Evolutionary conservation across 2,113 vertebrate species (phyloP).

Genomic region (Felis chaus): DNA sequence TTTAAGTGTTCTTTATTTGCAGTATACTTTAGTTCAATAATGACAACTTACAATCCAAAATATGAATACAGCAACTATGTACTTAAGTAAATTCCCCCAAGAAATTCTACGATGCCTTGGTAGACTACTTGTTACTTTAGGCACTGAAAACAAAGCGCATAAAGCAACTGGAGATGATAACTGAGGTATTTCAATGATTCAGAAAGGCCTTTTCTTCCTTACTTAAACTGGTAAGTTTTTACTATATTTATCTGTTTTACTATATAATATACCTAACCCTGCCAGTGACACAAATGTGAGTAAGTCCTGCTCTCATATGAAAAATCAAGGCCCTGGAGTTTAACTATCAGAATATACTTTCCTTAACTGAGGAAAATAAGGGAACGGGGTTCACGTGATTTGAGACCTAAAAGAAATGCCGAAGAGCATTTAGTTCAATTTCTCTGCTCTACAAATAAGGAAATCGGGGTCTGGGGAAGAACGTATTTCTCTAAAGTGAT

Average conservation of each 20-base stretch:
- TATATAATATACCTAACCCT: background rate
- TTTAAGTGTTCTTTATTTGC: background rate
- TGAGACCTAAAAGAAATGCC: background rate
- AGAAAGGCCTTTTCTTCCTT: background rate
- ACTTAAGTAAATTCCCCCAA: background rate
- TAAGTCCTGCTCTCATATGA: background rate
- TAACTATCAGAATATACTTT: background rate
- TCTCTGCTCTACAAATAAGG: background rate
- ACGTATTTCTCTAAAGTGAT: background rate
- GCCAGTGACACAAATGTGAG: background rate
- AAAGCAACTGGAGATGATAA: background rate
- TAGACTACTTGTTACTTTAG: background rate
- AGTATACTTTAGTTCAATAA: conserved; percentile 4
- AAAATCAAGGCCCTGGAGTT: background rate
- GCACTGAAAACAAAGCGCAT: background rate
- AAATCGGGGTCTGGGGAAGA: background rate
- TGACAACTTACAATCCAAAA: background rate
- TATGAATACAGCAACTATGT: background rate
- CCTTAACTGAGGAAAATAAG: background rate
- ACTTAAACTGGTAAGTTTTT: background rate
- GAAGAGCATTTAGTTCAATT: background rate
- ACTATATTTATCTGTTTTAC: background rate
- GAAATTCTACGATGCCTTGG: background rate
- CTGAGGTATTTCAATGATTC: background rate
- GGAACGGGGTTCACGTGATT: background rate